Evolutionary conservation across 2,888 invertebrate species (phyloP).

Genomic region (Cistogaster globosa): DNA sequence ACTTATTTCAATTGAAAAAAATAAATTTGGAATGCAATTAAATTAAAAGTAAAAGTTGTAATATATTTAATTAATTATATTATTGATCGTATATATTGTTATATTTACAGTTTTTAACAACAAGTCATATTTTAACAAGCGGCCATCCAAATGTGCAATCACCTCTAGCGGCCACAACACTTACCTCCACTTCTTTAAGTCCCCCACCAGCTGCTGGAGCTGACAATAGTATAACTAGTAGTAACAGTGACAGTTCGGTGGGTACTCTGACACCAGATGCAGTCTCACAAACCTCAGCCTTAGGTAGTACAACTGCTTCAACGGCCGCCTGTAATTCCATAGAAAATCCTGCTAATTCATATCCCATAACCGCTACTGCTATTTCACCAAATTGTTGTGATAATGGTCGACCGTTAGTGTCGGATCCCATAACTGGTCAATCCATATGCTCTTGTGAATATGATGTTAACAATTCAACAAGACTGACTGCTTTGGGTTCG

Average conservation of each 20-base stretch:
- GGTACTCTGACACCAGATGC: conserved; percentile 72
- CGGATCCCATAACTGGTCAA: conserved; percentile 95
- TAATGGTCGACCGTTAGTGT: conserved; percentile 94
- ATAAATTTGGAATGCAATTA: conserved; percentile 36
- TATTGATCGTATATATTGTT: conserved; percentile 10
- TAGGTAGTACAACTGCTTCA: conserved; percentile 76
- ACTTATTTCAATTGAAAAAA: conserved; percentile 2
- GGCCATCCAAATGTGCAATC: conserved; percentile 70
- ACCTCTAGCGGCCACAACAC: conserved; percentile 71
- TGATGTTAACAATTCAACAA: conserved; percentile 85
- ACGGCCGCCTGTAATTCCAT: conserved; percentile 53
- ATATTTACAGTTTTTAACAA: conserved; percentile 72
- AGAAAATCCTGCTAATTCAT: conserved; percentile 57
- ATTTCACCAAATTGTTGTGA: conserved; percentile 89
- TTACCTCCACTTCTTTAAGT: conserved; percentile 82
- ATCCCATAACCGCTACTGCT: conserved; percentile 52
- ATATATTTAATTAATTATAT: neutral
- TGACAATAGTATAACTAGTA: conserved; percentile 61
- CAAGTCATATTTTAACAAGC: conserved; percentile 70
- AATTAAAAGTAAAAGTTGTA: conserved; percentile 67
- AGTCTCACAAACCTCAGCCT: conserved; percentile 77
- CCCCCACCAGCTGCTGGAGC: conserved; percentile 83
- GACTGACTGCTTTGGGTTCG: conserved; percentile 64
- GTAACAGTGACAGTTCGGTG: conserved; percentile 67
- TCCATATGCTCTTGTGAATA: conserved; percentile 97